Conservation (phyloP, 2,797 vertebrate species). For the Centroberyx gerrardi region DNA sequence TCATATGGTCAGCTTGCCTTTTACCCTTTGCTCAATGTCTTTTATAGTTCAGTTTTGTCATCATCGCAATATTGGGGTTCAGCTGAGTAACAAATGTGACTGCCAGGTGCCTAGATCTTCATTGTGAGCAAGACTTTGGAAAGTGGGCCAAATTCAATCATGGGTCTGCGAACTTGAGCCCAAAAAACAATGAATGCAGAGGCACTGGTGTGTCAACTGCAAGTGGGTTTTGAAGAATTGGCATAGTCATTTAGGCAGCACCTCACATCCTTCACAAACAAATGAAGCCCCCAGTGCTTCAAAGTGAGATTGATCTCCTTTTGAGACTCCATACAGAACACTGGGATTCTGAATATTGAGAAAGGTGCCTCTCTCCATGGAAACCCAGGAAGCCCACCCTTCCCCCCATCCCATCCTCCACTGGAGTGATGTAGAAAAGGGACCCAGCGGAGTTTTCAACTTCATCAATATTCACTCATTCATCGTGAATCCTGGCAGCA, state of each 20-base stretch:
- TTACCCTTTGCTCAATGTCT: neutral
- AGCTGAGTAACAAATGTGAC: conserved; percentile 60
- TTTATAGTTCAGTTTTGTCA: conserved; percentile 18
- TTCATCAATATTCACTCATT: conserved; percentile 89
- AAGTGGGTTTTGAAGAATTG: conserved; percentile 88
- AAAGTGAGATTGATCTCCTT: conserved; percentile 93
- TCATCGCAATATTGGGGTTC: conserved; percentile 7
- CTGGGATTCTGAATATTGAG: conserved; percentile 89
- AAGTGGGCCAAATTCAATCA: conserved; percentile 71
- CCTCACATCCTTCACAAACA: conserved; percentile 88
- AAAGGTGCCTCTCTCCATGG: conserved; percentile 84
- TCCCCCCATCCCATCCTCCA: conserved; percentile 68
- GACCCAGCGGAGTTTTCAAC: conserved; percentile 83
- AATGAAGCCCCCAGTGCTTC: conserved; percentile 87
- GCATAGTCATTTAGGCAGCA: conserved; percentile 84
- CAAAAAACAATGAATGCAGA: conserved; percentile 79
- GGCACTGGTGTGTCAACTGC: conserved; percentile 75
- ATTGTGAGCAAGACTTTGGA: conserved; percentile 54
- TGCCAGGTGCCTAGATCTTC: conserved; percentile 56
- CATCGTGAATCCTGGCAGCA: conserved; percentile 87
- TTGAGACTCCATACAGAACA: conserved; percentile 85
- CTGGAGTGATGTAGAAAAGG: conserved; percentile 75
- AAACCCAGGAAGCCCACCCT: conserved; percentile 69
- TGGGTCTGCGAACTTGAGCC: conserved; percentile 72
- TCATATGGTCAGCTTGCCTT: no score